A percentile compares a stretch with the other conserved stretches of the same genome.
These are phyloP conservation scores for Holotrichia oblita DNA, from an alignment of 1,140 invertebrate genomes.

Conservation along the genomic window DNA sequence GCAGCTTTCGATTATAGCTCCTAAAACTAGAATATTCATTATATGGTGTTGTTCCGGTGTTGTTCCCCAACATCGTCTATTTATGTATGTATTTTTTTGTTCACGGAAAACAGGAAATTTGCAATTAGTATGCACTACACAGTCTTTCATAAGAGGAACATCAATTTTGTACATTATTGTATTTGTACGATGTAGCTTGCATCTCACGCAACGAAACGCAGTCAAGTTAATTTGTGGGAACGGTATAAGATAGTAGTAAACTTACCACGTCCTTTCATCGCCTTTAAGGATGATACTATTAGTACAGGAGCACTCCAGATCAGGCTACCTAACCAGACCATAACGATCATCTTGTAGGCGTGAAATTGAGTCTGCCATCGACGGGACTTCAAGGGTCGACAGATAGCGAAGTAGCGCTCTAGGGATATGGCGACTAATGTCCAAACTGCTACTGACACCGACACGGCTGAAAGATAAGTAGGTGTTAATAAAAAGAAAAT, in stretches of 20 bases:
- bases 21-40: too few relatives aligned
- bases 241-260: not conserved
- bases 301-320: slow-evolving; percentile 77
- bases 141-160: too few relatives aligned
- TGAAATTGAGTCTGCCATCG: slow-evolving; percentile 91
- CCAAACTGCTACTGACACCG: slow-evolving; percentile 88
- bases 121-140: too few relatives aligned
- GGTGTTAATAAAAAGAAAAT: slow-evolving; percentile 40
- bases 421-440: slow-evolving; percentile 90
- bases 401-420: slow-evolving; percentile 93
- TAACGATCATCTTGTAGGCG: slow-evolving; percentile 86
- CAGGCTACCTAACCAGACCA: slow-evolving; percentile 78
- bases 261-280: slow-evolving; percentile 61
- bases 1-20: too few relatives aligned
- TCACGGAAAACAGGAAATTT: too few relatives aligned
- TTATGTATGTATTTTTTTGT: too few relatives aligned
- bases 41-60: too few relatives aligned
- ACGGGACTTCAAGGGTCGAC: slow-evolving; percentile 83
- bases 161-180: too few relatives aligned
- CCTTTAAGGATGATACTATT: slow-evolving; percentile 71
- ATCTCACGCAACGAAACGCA: too few relatives aligned
- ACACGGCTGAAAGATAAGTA: slow-evolving; percentile 74
- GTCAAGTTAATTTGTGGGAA: too few relatives aligned
- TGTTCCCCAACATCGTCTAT: too few relatives aligned
- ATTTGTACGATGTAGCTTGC: too few relatives aligned